Conservation (phyloP, 2,113 vertebrate species). For the Lepisosteus osseus region DNA sequence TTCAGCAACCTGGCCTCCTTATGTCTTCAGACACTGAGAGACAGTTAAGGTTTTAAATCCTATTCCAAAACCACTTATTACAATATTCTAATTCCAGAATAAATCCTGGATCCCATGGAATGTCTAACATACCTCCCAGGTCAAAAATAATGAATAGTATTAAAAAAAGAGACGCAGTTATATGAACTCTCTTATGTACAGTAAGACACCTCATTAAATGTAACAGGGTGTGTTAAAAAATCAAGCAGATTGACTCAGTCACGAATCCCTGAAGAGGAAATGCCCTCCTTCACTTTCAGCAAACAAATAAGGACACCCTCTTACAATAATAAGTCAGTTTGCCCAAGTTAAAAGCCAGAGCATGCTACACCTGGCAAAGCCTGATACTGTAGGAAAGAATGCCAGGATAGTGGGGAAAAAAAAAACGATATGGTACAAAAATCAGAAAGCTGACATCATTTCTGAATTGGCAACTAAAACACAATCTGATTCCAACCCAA, state of each 20-base stretch:
- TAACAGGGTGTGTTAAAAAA: not conserved
- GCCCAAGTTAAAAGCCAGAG: slow-evolving; percentile 9
- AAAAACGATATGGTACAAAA: not conserved
- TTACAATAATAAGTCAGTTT: slow-evolving; percentile 19
- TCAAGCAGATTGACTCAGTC: slow-evolving; percentile 6
- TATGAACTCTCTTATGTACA: not conserved
- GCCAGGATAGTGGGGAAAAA: slow-evolving; percentile 12
- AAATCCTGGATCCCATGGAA: slow-evolving; percentile 5
- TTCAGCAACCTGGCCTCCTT: too few relatives aligned
- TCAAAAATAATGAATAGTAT: slow-evolving; percentile 12
- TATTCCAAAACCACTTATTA: slow-evolving; percentile 8
- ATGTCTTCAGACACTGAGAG: too few relatives aligned
- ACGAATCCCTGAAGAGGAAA: not conserved
- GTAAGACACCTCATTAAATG: not conserved
- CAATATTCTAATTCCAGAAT: slow-evolving; percentile 7
- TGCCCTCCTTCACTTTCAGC: not conserved
- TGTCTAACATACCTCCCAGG: not conserved
- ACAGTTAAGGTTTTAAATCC: not conserved
- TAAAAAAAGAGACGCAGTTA: not conserved
- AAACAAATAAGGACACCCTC: not conserved
- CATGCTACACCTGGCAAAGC: slow-evolving; percentile 5
- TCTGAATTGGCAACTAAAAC: not conserved
- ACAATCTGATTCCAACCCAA: not conserved
- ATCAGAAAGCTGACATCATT: slow-evolving; percentile 16
- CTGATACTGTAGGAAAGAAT: not conserved